These are phyloP conservation scores for Eonycteris spelaea DNA, from an alignment of 2,113 vertebrate genomes.

Conservation along the genomic window DNA sequence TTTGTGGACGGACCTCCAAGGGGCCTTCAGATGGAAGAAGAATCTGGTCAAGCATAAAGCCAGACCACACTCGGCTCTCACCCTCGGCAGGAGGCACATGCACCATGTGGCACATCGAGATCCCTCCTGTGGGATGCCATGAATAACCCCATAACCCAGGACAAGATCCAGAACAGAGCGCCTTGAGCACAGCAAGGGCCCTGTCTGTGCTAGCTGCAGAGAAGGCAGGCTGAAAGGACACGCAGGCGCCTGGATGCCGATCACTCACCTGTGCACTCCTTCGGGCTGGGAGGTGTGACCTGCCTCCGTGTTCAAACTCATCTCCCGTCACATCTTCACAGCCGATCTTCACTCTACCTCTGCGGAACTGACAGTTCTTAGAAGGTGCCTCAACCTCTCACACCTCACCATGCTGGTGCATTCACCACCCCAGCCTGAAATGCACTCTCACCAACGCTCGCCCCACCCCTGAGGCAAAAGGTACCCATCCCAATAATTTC, in stretches of 20 bases:
- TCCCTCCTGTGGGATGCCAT: background rate
- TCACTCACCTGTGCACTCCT: background rate
- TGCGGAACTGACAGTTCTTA: background rate
- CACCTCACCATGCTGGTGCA: accelerated
- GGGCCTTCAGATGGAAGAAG: background rate
- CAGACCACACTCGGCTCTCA: background rate
- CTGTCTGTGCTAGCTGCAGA: background rate
- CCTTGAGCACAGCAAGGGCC: background rate
- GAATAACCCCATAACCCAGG: background rate
- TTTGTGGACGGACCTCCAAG: background rate
- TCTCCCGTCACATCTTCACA: background rate
- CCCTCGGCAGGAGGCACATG: background rate
- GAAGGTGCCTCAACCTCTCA: background rate
- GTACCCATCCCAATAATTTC: background rate
- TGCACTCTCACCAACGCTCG: background rate
- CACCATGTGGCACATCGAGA: background rate
- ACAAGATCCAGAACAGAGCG: background rate
- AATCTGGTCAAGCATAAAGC: background rate
- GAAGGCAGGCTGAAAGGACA: background rate
- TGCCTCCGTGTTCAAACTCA: background rate
- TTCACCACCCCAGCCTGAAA: background rate
- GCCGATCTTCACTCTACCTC: background rate
- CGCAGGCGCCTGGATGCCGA: accelerated
- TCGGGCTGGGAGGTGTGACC: background rate
- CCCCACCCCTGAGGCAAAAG: background rate